phyloP scores from a whole-genome alignment of 2,113 vertebrate genomes.

The Rostratula benghalensis region DNA sequence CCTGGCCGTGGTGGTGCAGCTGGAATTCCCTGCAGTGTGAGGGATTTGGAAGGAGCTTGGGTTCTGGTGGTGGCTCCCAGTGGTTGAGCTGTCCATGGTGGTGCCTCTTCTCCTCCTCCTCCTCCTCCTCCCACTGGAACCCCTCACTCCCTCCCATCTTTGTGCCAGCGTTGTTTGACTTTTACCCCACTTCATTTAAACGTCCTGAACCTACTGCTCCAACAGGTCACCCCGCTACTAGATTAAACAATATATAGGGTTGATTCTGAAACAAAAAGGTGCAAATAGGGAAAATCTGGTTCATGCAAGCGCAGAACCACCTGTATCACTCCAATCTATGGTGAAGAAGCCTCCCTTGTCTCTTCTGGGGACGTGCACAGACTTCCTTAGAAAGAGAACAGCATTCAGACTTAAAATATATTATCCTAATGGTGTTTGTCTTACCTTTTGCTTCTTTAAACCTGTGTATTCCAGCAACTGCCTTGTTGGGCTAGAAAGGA shows the following conservation, averaged over 20 bases:
- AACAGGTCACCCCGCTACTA: not conserved
- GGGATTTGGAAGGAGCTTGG: not conserved
- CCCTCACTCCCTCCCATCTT: not conserved
- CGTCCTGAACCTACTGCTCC: not conserved
- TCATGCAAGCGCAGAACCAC: not conserved
- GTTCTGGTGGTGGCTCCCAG: too few species aligned
- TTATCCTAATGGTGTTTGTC: not conserved
- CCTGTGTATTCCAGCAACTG: not conserved
- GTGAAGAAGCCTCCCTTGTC: not conserved
- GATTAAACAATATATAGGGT: not conserved
- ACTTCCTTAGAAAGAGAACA: not conserved
- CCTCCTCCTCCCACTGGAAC: not conserved
- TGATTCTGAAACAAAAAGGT: not conserved
- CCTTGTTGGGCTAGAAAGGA: not conserved
- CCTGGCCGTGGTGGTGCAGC: not conserved
- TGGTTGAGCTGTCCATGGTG: conserved; percentile 66
- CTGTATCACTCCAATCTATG: not conserved
- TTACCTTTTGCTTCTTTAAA: not conserved
- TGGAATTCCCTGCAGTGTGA: not conserved
- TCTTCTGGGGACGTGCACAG: not conserved
- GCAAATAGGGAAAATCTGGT: not conserved
- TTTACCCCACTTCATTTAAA: not conserved
- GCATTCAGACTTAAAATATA: not conserved
- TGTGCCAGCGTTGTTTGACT: not conserved
- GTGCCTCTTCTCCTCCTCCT: not conserved